Percentiles rank a stretch among this genome's conserved stretches.
phyloP scores from a whole-genome alignment of 2,888 invertebrate species.

The Campaea margaritaria region DNA sequence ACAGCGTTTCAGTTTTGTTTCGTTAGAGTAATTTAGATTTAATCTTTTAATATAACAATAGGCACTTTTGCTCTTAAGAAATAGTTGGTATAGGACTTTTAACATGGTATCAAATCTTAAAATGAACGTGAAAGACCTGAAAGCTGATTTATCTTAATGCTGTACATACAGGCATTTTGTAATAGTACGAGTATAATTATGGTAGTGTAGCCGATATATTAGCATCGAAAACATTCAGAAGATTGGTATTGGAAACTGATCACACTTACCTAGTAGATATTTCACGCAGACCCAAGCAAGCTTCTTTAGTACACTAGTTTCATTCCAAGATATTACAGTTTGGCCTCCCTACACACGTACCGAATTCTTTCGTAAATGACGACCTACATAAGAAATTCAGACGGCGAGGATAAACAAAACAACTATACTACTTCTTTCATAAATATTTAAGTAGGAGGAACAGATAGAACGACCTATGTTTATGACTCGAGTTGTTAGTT shows the following conservation, averaged over 20 bases:
- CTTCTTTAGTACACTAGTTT: slow-evolving; percentile 63
- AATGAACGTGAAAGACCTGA: too few relatives aligned
- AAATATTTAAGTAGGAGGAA: slow-evolving; percentile 61
- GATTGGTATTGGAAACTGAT: background rate
- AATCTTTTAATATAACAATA: too few relatives aligned
- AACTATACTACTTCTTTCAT: slow-evolving; percentile 64
- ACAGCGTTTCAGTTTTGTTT: too few relatives aligned
- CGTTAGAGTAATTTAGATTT: too few relatives aligned
- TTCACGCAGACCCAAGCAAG: background rate
- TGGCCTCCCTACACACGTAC: slow-evolving; percentile 51
- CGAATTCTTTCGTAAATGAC: slow-evolving; percentile 64
- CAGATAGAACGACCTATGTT: slow-evolving; percentile 44
- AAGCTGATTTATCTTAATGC: too few relatives aligned
- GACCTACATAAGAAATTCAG: slow-evolving; percentile 68
- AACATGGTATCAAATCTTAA: too few relatives aligned
- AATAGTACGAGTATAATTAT: too few relatives aligned
- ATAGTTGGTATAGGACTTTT: too few relatives aligned
- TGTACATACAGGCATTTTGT: too few relatives aligned
- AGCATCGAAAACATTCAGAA: background rate
- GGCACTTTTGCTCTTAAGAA: too few relatives aligned
- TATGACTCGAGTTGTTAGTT: slow-evolving; percentile 44
- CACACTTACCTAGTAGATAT: slow-evolving; percentile 5
- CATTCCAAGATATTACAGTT: slow-evolving; percentile 52
- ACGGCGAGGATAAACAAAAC: slow-evolving; percentile 65
- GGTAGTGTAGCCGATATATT: background rate